phyloP scores from a whole-genome alignment of 2,888 invertebrate genomes.

The Morpho helenor region DNA sequence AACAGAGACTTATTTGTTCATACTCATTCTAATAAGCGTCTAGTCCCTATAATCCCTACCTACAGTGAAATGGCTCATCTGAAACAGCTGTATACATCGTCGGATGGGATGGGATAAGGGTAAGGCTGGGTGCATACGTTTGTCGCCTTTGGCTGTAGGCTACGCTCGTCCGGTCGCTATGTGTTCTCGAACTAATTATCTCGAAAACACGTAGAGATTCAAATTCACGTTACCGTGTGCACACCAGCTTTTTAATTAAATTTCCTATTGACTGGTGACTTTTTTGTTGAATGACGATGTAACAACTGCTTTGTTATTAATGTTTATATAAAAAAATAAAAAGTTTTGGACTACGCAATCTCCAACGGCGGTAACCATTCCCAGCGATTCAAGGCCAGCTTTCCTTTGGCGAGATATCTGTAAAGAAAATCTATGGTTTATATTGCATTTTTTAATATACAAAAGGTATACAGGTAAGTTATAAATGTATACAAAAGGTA shows the following conservation, averaged over 20 bases:
- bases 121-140: slow-evolving; percentile 50
- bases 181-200: slow-evolving; percentile 34
- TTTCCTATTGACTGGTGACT: slow-evolving; percentile 11
- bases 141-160: slow-evolving; percentile 68
- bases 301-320: slow-evolving; percentile 33
- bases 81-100: slow-evolving; percentile 12
- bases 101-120: slow-evolving; percentile 11
- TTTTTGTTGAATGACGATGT: slow-evolving; percentile 9
- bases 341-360: slow-evolving; percentile 31
- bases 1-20: slow-evolving; percentile 7
- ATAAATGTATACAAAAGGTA: no score
- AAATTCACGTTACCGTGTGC: slow-evolving; percentile 52
- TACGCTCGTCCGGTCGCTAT: slow-evolving; percentile 52
- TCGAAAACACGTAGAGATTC: slow-evolving; percentile 40
- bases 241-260: slow-evolving; percentile 37
- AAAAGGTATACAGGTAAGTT: no score
- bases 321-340: slow-evolving; percentile 12
- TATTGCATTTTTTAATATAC: not conserved
- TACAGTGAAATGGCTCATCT: slow-evolving; percentile 56
- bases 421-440: slow-evolving; percentile 16
- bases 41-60: slow-evolving; percentile 38
- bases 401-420: slow-evolving; percentile 20
- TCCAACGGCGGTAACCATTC: slow-evolving; percentile 25
- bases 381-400: slow-evolving; percentile 1
- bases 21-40: slow-evolving; percentile 16